A percentile compares a stretch with the other conserved stretches of the same genome.
These are phyloP conservation scores for Heliconius hewitsoni DNA, from an alignment of 1,140 invertebrate species.

Conservation along the genomic window DNA sequence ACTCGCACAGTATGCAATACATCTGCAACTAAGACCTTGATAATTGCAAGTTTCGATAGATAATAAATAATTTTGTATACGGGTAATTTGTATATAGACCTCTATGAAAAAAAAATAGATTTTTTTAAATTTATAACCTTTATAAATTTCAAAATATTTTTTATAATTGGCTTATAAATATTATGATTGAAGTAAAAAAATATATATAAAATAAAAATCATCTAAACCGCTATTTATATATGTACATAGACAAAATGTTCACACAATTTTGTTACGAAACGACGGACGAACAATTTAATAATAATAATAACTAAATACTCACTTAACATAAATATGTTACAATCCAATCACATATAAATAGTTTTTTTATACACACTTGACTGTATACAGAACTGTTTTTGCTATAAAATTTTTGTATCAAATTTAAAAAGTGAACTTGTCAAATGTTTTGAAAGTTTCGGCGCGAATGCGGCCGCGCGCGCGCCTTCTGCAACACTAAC, in stretches of 20 bases:
- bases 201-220: slow-evolving; percentile 33
- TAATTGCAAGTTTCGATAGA: slow-evolving; percentile 79
- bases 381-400: slow-evolving; percentile 3
- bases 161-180: background rate
- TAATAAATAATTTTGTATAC: slow-evolving; percentile 73
- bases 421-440: slow-evolving; percentile 41
- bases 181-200: background rate
- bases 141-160: background rate
- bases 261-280: slow-evolving; percentile 45
- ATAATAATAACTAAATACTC: slow-evolving; percentile 51
- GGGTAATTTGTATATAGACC: slow-evolving; percentile 67
- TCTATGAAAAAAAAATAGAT: slow-evolving; percentile 44
- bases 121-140: background rate
- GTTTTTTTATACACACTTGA: slow-evolving; percentile 20
- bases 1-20: slow-evolving; percentile 74
- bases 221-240: slow-evolving; percentile 32
- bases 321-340: slow-evolving; percentile 65
- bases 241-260: slow-evolving; percentile 20
- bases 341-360: slow-evolving; percentile 53
- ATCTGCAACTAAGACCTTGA: slow-evolving; percentile 79
- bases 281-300: slow-evolving; percentile 75
- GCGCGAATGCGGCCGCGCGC: slow-evolving; percentile 72
- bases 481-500: slow-evolving; percentile 71
- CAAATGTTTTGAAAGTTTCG: slow-evolving; percentile 70
- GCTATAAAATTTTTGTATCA: slow-evolving; percentile 14